These are phyloP conservation scores for Acinonyx jubatus DNA, from an alignment of 2,113 vertebrate genomes.

Conservation along the genomic window DNA sequence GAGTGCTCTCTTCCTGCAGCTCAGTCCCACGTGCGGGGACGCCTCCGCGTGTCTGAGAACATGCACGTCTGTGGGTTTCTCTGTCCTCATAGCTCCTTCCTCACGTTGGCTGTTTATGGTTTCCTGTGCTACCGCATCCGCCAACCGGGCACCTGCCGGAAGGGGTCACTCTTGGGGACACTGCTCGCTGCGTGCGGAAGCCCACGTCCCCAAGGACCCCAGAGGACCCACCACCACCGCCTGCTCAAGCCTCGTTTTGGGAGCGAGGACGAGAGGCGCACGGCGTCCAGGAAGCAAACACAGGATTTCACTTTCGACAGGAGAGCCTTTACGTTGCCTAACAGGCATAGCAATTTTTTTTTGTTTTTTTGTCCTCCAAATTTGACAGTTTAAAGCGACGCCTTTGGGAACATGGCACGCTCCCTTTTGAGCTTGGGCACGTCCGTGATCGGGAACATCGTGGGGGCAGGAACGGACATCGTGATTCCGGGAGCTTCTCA, in stretches of 20 bases:
- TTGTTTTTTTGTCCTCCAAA: no score
- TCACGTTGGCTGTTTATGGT: accelerated
- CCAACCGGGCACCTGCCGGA: accelerated
- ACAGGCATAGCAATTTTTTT: background rate
- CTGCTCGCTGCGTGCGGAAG: background rate
- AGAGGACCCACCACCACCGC: background rate
- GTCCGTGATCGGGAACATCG: no score
- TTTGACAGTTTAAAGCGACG: background rate
- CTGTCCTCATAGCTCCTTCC: background rate
- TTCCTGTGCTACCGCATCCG: background rate
- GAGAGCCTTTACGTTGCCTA: no score
- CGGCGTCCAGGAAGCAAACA: background rate
- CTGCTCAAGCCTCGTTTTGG: background rate
- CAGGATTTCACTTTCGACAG: accelerated
- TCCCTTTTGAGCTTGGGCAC: background rate
- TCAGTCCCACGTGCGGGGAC: background rate
- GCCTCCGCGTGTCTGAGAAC: background rate
- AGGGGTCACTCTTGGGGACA: accelerated
- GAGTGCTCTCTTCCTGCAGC: background rate
- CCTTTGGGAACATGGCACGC: accelerated
- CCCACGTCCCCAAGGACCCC: background rate
- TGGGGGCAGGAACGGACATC: background rate
- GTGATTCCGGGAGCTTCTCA: background rate
- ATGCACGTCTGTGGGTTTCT: background rate
- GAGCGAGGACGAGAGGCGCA: background rate